Percentiles rank a stretch among this genome's conserved stretches.
These are phyloP conservation scores for Diloba caeruleocephala DNA, from an alignment of 2,888 invertebrate genomes.

Conservation along the genomic window DNA sequence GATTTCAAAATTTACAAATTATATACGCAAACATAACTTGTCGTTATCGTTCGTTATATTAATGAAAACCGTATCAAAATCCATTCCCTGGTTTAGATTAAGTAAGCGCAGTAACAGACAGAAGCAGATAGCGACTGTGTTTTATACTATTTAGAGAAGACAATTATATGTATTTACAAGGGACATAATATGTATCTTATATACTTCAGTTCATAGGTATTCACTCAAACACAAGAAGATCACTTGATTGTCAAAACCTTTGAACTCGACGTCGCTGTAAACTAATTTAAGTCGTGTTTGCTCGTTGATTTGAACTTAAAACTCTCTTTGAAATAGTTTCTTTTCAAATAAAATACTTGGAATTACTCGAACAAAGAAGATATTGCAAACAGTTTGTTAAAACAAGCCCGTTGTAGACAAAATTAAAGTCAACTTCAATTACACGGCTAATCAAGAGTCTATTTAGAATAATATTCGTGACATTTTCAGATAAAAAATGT, in stretches of 20 bases:
- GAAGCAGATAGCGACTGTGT: no score
- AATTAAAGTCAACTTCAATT: conserved; percentile 50
- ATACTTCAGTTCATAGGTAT: conserved; percentile 17
- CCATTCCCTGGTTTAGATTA: no score
- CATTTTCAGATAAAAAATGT: conserved; percentile 46
- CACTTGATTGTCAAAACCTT: conserved; percentile 40
- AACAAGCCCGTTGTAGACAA: conserved; percentile 31
- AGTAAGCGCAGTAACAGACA: no score
- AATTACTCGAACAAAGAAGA: conserved; percentile 45
- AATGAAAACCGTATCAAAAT: no score
- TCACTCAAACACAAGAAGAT: conserved; percentile 31
- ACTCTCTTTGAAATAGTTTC: conserved; percentile 23
- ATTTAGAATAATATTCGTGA: conserved; percentile 31
- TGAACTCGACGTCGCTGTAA: conserved; percentile 29
- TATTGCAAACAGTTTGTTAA: conserved; percentile 33
- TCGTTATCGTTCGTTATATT: no score
- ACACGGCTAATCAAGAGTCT: conserved; percentile 34
- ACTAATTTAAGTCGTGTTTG: conserved; percentile 45
- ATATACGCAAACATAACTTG: no score
- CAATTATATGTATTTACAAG: no score
- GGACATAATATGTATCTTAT: no score
- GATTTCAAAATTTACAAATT: no score
- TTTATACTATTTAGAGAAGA: no score
- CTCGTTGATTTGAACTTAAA: conserved; percentile 32
- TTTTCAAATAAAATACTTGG: conserved; percentile 32